Base-by-base conservation (phyloP, 1,140 invertebrate species). In the Plectrocnemia conspersa region DNA sequence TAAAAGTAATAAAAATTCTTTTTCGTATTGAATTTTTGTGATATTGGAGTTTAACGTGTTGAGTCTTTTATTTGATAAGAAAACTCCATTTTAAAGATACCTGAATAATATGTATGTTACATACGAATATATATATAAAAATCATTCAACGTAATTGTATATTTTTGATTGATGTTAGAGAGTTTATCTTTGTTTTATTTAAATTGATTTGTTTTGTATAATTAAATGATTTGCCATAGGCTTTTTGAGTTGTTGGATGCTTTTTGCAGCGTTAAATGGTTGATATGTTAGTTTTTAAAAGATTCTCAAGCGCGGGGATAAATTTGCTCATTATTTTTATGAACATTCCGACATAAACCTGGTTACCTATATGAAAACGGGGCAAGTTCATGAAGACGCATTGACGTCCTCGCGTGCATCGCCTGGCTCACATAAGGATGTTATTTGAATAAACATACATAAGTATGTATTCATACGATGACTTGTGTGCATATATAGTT, bases 11-110 rank as follows among this genome's bases (percentile, higher is more conserved):
- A 19, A 47, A 50, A 22, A 50, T 27, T 50, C 27, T 18, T 50
- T 45, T n/a, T 45, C 38, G 40, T 50, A 50, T 32, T 50, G 40
- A 50, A 50, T 38, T 36, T 45, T 59, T 60, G 58, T 60, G 58
- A 60, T 60, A 56, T 47, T 13, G 54, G 54, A 60, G 54, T 47
- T 41, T 38, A 47, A 40, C 33, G 50, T 52, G 32, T n/a, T 54
- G 45, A 45, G 54, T 42, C 35, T 56, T 54, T 60, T 56, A 56
- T 56, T 46, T 48, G 49, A 61, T 61, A 52, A 57, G 58, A 55
- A 53, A 52, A 45, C 41, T 54, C 57, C 52, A 45, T 47, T 32
- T 50, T 6, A 46, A 52, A 21, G 52, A 42, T 59, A 59, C 56
- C 56, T 59, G 56, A 59, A 29, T 38, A 23, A 45, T 50, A 57